Evolutionary conservation across 2,888 invertebrate species (phyloP).

Genomic region (Autographa pulchrina): DNA sequence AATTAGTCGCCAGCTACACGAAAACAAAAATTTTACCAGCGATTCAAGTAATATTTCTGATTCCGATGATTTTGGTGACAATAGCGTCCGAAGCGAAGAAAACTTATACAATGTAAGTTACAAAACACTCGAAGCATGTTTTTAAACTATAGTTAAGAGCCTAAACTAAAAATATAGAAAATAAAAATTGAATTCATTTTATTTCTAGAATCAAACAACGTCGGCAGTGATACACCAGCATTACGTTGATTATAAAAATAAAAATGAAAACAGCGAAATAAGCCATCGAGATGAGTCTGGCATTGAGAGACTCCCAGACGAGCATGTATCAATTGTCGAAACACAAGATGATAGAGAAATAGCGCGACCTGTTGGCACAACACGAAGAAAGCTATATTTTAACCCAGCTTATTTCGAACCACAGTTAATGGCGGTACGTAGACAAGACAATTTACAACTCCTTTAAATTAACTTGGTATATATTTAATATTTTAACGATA

Average conservation of each 20-base stretch:
- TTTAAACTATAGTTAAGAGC: too few species aligned
- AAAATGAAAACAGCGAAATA: slow-evolving; percentile 73
- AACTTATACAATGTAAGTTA: slow-evolving; percentile 76
- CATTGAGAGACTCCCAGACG: slow-evolving; percentile 94
- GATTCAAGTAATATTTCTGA: slow-evolving; percentile 91
- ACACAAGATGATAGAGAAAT: slow-evolving; percentile 93
- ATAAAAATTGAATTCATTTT: too few species aligned
- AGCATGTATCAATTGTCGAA: slow-evolving; percentile 95
- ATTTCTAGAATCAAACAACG: slow-evolving; percentile 87
- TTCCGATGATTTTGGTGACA: slow-evolving; percentile 89
- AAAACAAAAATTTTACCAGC: slow-evolving; percentile 78
- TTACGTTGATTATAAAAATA: slow-evolving; percentile 76
- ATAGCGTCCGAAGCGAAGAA: slow-evolving; percentile 76
- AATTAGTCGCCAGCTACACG: slow-evolving; percentile 91
- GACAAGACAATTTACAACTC: too few species aligned
- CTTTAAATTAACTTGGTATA: not conserved
- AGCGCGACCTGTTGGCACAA: slow-evolving; percentile 91
- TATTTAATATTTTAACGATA: slow-evolving; percentile 8
- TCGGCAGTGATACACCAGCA: slow-evolving; percentile 93
- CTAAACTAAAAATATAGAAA: too few species aligned
- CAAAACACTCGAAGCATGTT: not conserved
- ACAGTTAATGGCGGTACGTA: slow-evolving; percentile 93
- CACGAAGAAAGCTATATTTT: slow-evolving; percentile 95
- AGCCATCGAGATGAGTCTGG: slow-evolving; percentile 88
- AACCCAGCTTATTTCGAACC: slow-evolving; percentile 98